Evolutionary conservation across 2,888 invertebrate species (phyloP), one percentile per base, ranked within the genome.

Genomic region (Crematogaster levior): DNA sequence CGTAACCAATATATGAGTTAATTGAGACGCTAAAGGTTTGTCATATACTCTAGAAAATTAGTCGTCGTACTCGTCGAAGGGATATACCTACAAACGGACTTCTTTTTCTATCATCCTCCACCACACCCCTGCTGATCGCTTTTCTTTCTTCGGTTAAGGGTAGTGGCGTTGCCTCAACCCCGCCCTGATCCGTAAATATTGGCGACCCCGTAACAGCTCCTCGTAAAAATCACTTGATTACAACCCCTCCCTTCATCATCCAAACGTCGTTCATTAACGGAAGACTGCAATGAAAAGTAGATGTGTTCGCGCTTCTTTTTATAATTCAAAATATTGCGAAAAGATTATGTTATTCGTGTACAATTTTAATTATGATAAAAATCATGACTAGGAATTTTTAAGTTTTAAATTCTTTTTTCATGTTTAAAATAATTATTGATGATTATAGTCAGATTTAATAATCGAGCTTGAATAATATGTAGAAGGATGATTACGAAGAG

Each of bases 201-300:
- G 91, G 89, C 91, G 84, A 83, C 82, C 73, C 87, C 89, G 89
- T 91, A 90, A 92, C 88, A 82, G 86, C 87, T 86, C 84, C 88
- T 92, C 92, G 91, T 92, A 93, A 92, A 93, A 93, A 92, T 92
- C 91, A 87, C 91, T 92, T 90, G 91, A 92, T 92, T 90, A 90
- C 88, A 84, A 85, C 84, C 82, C 83, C 89, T 85, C 84, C 63
- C 86, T 88, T 83, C 84, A 80, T 86, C 88, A 83, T 83, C 86
- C 81, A 58, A 74, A 81, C 82, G 82, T 4, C 66, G 46, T 79
- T 79, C 34, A 79, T 79, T 60, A 73, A 34, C 37, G 30, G 3
- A 72, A 51, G 65, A 43, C n/a, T 56, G 43, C 37, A 65, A 77
- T 46, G 58, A 48, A 46, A 77, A 65, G 56, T 63, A 43, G n/a